Base-by-base conservation (phyloP, 1,140 invertebrate species). In the Aphidius gifuensis region DNA sequence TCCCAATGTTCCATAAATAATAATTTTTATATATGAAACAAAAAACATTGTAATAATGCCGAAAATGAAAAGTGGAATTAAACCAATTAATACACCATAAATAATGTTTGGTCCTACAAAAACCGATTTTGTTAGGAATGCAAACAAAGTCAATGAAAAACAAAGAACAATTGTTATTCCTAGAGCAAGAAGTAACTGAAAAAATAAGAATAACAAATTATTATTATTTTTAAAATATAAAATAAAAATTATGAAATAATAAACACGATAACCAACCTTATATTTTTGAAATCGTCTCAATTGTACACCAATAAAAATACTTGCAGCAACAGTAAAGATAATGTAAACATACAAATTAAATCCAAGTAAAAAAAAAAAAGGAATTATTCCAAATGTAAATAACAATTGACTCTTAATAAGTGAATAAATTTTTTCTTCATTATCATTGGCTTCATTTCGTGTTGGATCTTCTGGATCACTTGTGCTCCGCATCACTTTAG, bases 21-120 rank as follows among this genome's bases (percentile, higher is more conserved):
- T 65, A 0, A 82, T 85, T 3, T 92, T 74, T 5, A 83, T 85
- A 67, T 80, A 83, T 69, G 76, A 77, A 59, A 74, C 73, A 3
- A 82, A 83, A 73, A 97, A 89, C 0, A 90, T 87, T 4, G 87
- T 82, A 46, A 97, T 73, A 40, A 95, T 79, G 68, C 93, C 93
- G 71, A 97, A 96, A 2, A 95, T 69, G 11, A 97, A 66, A 4
- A 98, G 84, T 3, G 96, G 82, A 1, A 97, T 82, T 5, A 90
- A 68, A 23, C 84, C 84, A 3, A 93, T 89, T 49, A 97, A 87
- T 8, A 97, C 89, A 49, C 97, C 87, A 8, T 97, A 78, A 11
- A 89, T 78, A 1, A 91, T 92, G 45, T 91, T 89, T 78, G 90
- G 85, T 60, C 85, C 86, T 5, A 95, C 98, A 78, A 98, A 97